Conservation (phyloP, 1,140 invertebrate species). For the Polyergus mexicanus region DNA sequence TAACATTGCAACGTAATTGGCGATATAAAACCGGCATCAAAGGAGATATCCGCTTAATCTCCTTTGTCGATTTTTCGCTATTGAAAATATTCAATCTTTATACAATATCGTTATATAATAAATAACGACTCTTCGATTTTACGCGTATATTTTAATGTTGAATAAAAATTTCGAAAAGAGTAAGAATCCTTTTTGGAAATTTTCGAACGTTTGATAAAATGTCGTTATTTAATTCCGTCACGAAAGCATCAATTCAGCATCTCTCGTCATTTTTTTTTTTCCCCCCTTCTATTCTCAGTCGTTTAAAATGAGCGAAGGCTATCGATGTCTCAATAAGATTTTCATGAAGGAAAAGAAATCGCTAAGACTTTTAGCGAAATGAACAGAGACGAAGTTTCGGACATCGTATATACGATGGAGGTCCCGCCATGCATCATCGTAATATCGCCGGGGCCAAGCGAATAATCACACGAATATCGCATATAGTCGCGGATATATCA, state of each 20-base stretch:
- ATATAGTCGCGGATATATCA: constrained; percentile 59
- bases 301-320: background rate
- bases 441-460: constrained; percentile 51
- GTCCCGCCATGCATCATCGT: constrained; percentile 43
- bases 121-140: background rate
- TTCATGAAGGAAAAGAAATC: background rate
- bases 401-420: background rate
- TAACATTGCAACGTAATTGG: constrained; percentile 35
- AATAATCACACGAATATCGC: constrained; percentile 73
- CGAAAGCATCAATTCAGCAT: too few relatives aligned
- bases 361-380: background rate
- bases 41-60: constrained; percentile 29
- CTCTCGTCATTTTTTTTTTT: too few relatives aligned
- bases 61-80: constrained; percentile 24
- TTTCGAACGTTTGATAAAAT: background rate
- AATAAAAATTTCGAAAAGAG: background rate
- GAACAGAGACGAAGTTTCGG: constrained; percentile 14
- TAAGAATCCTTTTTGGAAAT: background rate
- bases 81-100: constrained; percentile 7
- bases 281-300: background rate
- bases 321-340: background rate
- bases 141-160: background rate
- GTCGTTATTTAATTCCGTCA: background rate
- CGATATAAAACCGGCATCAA: constrained; percentile 34
- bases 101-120: background rate